A percentile compares a stretch with the other conserved stretches of the same genome.
Evolutionary conservation across 2,113 vertebrate genomes (phyloP).

Genomic region (Thomomys bottae): DNA sequence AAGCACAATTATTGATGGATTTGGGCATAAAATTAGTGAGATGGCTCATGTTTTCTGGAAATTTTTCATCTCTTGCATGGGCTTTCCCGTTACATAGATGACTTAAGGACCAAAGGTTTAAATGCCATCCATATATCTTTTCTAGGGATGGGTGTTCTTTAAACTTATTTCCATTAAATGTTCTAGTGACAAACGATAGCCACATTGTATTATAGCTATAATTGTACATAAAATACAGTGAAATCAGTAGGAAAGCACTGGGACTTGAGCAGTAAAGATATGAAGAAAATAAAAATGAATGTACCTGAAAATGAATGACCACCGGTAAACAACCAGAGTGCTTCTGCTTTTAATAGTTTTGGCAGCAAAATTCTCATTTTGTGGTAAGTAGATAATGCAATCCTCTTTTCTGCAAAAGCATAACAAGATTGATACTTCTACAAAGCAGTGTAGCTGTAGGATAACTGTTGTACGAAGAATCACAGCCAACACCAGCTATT

Average conservation of each 20-base stretch:
- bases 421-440: conserved; percentile 48
- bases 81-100: conserved; percentile 48
- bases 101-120: neutral
- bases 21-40: conserved; percentile 62
- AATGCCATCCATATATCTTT: conserved; percentile 35
- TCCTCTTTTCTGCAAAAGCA: conserved; percentile 53
- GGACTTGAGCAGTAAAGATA: neutral
- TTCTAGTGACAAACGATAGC: neutral
- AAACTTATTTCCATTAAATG: conserved; percentile 27
- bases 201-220: neutral
- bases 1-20: conserved; percentile 56
- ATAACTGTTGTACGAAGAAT: conserved; percentile 65
- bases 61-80: conserved; percentile 47
- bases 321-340: conserved; percentile 38
- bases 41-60: conserved; percentile 58
- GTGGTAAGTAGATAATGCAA: conserved; percentile 63
- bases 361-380: conserved; percentile 51
- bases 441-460: conserved; percentile 47
- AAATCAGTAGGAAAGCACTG: neutral
- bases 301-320: conserved; percentile 47
- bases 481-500: conserved; percentile 61
- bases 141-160: conserved; percentile 37
- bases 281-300: conserved; percentile 35
- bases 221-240: neutral
- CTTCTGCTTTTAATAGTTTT: conserved; percentile 43